Evolutionary conservation across 2,888 invertebrate genomes (phyloP).

Genomic region (Elmis aenea): DNA sequence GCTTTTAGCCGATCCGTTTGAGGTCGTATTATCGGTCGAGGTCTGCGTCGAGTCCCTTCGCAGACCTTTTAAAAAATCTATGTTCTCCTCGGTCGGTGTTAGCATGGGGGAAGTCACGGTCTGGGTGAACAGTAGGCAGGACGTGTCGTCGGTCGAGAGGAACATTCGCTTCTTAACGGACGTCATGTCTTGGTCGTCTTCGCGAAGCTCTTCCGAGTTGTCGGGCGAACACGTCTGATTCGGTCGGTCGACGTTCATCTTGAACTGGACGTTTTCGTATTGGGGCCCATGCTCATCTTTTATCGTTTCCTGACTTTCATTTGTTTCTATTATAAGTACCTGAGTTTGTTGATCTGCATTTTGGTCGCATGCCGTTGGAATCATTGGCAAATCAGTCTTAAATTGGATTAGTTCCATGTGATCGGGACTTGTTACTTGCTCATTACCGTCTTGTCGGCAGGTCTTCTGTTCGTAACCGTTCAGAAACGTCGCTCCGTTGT

Average conservation of each 20-base stretch:
- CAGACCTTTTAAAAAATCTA: conserved; percentile 46
- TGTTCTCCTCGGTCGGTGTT: conserved; percentile 46
- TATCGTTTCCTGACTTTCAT: too few species aligned
- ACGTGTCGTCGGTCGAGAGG: conserved; percentile 41
- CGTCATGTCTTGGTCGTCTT: conserved; percentile 19
- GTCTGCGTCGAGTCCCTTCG: conserved; percentile 31
- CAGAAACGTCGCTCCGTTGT: too few species aligned
- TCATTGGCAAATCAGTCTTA: too few species aligned
- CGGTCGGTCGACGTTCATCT: conserved; percentile 18
- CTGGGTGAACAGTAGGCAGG: conserved; percentile 45
- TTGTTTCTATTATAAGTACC: too few species aligned
- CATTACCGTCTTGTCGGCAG: too few species aligned
- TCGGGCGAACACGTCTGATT: conserved; percentile 23
- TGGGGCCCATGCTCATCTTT: too few species aligned
- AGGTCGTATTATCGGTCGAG: conserved; percentile 20
- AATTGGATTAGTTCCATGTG: too few species aligned
- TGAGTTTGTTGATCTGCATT: too few species aligned
- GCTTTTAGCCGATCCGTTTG: conserved; percentile 24
- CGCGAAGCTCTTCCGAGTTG: conserved; percentile 16
- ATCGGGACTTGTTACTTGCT: too few species aligned
- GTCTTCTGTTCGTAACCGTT: too few species aligned
- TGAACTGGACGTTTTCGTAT: conserved; percentile 9
- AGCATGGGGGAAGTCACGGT: conserved; percentile 47
- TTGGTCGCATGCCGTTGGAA: too few species aligned
- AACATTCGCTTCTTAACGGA: conserved; percentile 44